Percentiles rank a stretch among this genome's conserved stretches.
phyloP scores from a whole-genome alignment of 2,797 vertebrate species.

The Notamacropus eugenii region DNA sequence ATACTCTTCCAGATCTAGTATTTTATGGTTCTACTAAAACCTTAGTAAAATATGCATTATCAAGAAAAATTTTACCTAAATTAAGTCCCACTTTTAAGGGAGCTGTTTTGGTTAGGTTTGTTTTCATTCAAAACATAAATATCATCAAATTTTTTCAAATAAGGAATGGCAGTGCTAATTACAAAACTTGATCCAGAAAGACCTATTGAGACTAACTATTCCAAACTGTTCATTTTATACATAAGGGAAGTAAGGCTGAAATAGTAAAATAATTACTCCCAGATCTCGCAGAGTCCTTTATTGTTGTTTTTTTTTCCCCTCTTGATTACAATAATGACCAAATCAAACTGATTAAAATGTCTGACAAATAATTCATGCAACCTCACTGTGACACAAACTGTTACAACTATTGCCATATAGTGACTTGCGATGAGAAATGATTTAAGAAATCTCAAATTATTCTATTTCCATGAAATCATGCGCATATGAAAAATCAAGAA shows the following conservation, averaged over 20 bases:
- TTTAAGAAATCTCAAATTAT: not conserved
- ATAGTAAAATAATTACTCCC: not conserved
- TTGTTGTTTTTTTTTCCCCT: not conserved
- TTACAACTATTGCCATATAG: not conserved
- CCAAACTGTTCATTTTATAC: not conserved
- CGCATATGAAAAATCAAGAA: not conserved
- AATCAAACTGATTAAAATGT: not conserved
- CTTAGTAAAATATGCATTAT: too few species aligned
- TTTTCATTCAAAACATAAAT: not conserved
- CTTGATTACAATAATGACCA: not conserved
- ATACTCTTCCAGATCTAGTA: too few species aligned
- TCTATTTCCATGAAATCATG: not conserved
- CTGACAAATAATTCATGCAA: not conserved
- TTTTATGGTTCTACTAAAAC: too few species aligned
- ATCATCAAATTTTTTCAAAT: not conserved
- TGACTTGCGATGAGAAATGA: not conserved
- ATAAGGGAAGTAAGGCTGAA: not conserved
- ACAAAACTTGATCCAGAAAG: not conserved
- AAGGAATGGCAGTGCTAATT: not conserved
- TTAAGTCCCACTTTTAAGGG: not conserved
- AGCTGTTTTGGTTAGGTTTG: not conserved
- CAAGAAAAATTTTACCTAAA: not conserved
- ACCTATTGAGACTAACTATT: not conserved
- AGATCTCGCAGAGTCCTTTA: not conserved
- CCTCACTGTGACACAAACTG: not conserved